phyloP scores from a whole-genome alignment of 1,140 invertebrate species.

The Rhopalosiphum maidis region DNA sequence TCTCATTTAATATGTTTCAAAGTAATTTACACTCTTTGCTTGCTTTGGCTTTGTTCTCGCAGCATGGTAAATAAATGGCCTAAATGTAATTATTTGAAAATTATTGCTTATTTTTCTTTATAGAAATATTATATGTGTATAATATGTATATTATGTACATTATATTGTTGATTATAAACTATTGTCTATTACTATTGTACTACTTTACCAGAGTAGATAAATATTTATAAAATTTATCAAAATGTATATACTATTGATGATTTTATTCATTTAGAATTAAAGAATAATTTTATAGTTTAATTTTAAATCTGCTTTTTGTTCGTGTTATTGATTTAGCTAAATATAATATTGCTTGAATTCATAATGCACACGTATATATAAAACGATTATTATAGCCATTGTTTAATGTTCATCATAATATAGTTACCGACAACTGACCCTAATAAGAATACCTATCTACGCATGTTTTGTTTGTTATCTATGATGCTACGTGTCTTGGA shows the following conservation, averaged over 20 bases:
- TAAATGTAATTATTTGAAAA: conserved; percentile 4
- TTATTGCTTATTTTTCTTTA: neutral
- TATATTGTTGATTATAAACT: neutral
- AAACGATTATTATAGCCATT: neutral
- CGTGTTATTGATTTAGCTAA: neutral
- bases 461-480: neutral
- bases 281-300: neutral
- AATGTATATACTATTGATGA: neutral
- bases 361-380: neutral
- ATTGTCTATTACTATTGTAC: neutral
- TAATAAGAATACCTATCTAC: neutral
- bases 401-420: neutral
- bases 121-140: neutral
- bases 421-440: neutral
- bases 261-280: neutral
- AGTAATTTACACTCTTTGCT: neutral
- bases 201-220: neutral
- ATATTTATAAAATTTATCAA: neutral
- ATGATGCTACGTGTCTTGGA: neutral
- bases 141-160: neutral
- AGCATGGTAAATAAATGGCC: neutral
- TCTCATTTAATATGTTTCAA: neutral
- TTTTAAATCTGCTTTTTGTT: neutral
- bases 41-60: neutral
- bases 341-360: neutral